These are phyloP conservation scores for Listrodromus nycthemerus DNA, from an alignment of 2,888 invertebrate species.

Conservation along the genomic window DNA sequence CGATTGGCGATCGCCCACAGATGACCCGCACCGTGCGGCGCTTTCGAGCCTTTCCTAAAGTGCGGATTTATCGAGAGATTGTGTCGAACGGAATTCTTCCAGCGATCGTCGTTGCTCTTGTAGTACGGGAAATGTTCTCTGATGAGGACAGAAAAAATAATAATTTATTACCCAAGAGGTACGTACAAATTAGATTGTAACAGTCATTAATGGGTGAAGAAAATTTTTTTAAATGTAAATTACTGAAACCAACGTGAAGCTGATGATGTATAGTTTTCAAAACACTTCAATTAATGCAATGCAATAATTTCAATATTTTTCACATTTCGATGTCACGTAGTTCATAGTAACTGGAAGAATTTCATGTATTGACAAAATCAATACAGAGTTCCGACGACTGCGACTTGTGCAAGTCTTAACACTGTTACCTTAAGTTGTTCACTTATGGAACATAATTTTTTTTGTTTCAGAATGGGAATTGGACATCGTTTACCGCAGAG, in stretches of 20 bases:
- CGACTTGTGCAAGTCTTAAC: too few species aligned
- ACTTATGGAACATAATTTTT: neutral
- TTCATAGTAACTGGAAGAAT: too few species aligned
- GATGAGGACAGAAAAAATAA: constrained; percentile 64
- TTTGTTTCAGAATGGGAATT: neutral
- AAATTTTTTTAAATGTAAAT: too few species aligned
- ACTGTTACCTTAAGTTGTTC: neutral
- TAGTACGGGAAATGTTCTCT: constrained; percentile 95
- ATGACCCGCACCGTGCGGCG: constrained; percentile 95
- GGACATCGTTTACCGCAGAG: neutral
- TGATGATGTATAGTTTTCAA: too few species aligned
- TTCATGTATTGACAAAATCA: too few species aligned
- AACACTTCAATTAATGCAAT: neutral
- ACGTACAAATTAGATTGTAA: too few species aligned
- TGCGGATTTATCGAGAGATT: constrained; percentile 97
- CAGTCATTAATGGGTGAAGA: too few species aligned
- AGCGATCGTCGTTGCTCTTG: constrained; percentile 95
- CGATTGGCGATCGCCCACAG: constrained; percentile 94
- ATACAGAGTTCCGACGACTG: too few species aligned
- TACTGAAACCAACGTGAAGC: too few species aligned
- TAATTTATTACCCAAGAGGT: neutral
- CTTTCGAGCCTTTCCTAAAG: constrained; percentile 94
- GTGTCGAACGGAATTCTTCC: constrained; percentile 97
- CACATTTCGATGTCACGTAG: neutral
- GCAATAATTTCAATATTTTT: too few species aligned